Base-by-base conservation (phyloP, 1,140 invertebrate genomes). In the Archegozetes longisetosus region DNA sequence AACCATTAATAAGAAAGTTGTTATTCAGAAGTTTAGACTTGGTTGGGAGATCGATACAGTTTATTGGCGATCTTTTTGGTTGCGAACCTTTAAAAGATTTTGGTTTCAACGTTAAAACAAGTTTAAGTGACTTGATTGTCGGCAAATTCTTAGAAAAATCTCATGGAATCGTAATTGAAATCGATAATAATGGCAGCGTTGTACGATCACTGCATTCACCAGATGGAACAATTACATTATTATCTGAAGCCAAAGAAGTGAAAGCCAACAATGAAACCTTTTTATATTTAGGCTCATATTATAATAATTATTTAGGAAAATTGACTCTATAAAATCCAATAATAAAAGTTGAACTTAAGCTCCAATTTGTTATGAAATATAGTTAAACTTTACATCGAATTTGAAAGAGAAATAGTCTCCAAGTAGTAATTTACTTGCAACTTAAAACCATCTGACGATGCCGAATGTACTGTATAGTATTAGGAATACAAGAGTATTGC, bases 161-260 rank as follows among this genome's bases (percentile, higher is more conserved):
- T 23, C 67, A 73, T 27, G 65, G 71, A 52, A 74, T 75, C 23
- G 63, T 84, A 47, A 32, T 86, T 3, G 76, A 80, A 70, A 59
- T 83, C 40, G 77, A 82, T 70, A 75, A 78, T 71, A 73, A 78
- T 58, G 84, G 84, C 29, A 78, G 82, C 50, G 78, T 86, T 26
- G 58, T 84, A 0, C 32, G 32, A 9, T 9, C 32, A 40, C 32
- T 40, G 6, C 32, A 40, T 9, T 6, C 32, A 40, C 32, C 32
- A 17, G 32, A 40, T 40, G 6, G 6, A 17, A 9, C 32, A 17
- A 9, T 40, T 9, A 40, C 32, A 9, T 9, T 9, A 40, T 40
- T 40, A 17, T 9, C 32, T 9, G 32, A 40, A 40, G 32, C 17
- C 32, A 40, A 17, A 40, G 32, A 40, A 40, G 17, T 40, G 17